Percentiles rank a stretch among this genome's conserved stretches.
These are phyloP conservation scores for Hanleya hanleyi DNA, from an alignment of 2,888 invertebrate species.

Conservation along the genomic window DNA sequence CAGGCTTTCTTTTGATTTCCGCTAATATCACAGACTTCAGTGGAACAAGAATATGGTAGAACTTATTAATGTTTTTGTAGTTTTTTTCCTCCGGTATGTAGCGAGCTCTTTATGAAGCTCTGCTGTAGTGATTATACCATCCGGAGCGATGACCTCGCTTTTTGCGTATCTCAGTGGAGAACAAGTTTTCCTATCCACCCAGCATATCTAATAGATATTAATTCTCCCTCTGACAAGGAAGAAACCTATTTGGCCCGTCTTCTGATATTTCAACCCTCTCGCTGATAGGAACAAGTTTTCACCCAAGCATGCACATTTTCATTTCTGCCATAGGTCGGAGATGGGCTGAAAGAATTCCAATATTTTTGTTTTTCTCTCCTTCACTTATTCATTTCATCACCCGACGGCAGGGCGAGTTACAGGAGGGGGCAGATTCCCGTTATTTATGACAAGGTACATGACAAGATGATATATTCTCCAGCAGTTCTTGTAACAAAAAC, in stretches of 20 bases:
- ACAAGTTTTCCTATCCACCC: constrained; percentile 9
- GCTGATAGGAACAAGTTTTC: background rate
- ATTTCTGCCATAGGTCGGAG: background rate
- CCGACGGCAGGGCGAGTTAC: background rate
- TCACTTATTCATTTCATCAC: constrained; percentile 1
- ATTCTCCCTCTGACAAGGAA: background rate
- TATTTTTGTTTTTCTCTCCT: background rate
- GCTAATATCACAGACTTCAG: too few relatives aligned
- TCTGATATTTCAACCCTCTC: background rate
- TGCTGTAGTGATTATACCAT: background rate
- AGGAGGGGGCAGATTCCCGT: background rate
- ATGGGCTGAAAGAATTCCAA: background rate
- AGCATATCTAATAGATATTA: constrained; percentile 8
- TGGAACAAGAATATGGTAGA: too few relatives aligned
- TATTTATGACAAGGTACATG: background rate
- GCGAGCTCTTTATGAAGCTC: background rate
- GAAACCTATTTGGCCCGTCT: background rate
- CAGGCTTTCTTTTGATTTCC: too few relatives aligned
- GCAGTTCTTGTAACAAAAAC: constrained; percentile 5
- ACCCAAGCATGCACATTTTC: background rate
- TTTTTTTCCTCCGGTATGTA: background rate
- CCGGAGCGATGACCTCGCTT: background rate
- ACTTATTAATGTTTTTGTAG: background rate
- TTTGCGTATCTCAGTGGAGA: background rate
- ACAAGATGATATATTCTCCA: constrained; percentile 3